Evolutionary conservation across 2,888 invertebrate genomes (phyloP).

Genomic region (Apamea epomidion): DNA sequence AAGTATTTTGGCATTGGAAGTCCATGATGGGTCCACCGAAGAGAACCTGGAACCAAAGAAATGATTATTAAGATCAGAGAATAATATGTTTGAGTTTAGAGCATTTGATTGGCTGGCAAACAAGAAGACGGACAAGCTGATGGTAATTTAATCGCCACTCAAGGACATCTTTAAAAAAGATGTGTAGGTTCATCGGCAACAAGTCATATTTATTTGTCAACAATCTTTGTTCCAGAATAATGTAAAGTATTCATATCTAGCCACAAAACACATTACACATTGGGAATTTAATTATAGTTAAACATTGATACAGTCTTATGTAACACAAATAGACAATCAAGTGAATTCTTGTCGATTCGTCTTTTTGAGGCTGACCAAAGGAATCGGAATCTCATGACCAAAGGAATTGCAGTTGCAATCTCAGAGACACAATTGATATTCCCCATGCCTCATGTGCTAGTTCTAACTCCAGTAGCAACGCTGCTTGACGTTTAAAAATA

Average conservation of each 20-base stretch:
- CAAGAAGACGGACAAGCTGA: background rate
- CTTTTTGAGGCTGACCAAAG: background rate
- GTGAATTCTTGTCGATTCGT: background rate
- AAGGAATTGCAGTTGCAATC: background rate
- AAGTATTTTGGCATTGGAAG: conserved; percentile 77
- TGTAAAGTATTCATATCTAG: too few species aligned
- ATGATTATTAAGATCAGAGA: background rate
- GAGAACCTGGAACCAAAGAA: conserved; percentile 73
- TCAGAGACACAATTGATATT: background rate
- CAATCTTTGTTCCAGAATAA: too few species aligned
- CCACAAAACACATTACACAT: too few species aligned
- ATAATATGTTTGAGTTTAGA: background rate
- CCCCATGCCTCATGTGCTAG: background rate
- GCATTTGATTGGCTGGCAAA: background rate
- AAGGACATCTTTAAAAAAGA: background rate
- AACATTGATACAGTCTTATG: background rate
- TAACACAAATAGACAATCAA: background rate
- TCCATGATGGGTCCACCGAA: conserved; percentile 88
- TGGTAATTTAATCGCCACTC: background rate
- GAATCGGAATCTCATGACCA: background rate
- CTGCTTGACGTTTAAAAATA: background rate
- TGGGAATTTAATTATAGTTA: background rate
- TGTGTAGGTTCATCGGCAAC: background rate
- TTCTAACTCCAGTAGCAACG: background rate
- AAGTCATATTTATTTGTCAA: background rate